These are phyloP conservation scores for Pristionchus japonicus DNA, from an alignment of 2,888 invertebrate species.

Conservation along the genomic window DNA sequence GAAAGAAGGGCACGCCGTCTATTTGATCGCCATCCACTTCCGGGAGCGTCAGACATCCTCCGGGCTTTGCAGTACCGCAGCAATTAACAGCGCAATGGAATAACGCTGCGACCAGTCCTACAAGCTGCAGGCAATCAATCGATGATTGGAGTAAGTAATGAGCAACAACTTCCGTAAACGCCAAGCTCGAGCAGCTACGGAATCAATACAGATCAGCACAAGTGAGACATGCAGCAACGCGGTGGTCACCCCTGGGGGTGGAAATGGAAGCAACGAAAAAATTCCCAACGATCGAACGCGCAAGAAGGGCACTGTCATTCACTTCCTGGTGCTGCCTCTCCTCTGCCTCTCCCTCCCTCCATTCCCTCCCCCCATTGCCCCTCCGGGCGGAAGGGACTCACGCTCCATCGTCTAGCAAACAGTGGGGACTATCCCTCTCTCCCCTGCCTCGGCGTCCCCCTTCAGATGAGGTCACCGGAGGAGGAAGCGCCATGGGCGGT, in stretches of 20 bases:
- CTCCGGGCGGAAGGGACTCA: neutral
- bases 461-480: neutral
- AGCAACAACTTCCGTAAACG: neutral
- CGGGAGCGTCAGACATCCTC: neutral
- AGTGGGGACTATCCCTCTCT: neutral
- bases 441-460: constrained; percentile 9
- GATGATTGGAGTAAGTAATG: too few relatives aligned
- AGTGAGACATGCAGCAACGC: neutral
- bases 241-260: neutral
- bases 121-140: too few relatives aligned
- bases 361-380: neutral
- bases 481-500: constrained; percentile 12
- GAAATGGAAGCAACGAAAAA: neutral
- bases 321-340: neutral
- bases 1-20: neutral
- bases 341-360: neutral
- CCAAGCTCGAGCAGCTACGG: neutral
- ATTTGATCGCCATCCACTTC: neutral
- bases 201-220: neutral
- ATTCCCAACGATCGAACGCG: neutral
- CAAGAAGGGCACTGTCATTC: neutral
- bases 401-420: neutral
- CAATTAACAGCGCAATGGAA: neutral
- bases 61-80: neutral
- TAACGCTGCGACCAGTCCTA: too few relatives aligned